A percentile compares a stretch with the other conserved stretches of the same genome.
Evolutionary conservation across 2,797 vertebrate genomes (phyloP).

Genomic region (Carduelis carduelis): DNA sequence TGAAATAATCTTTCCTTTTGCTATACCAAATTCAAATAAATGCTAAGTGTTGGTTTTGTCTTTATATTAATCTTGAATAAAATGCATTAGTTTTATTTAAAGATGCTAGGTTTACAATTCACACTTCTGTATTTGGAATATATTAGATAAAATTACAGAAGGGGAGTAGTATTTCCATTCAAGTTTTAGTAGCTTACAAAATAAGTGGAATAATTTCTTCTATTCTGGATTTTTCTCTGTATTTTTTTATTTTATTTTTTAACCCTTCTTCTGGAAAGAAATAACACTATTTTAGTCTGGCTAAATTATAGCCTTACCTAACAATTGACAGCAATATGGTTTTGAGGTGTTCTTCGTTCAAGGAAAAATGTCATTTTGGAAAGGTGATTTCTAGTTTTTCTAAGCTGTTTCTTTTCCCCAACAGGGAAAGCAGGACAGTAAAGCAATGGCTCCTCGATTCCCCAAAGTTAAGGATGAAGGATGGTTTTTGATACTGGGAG

Average conservation of each 20-base stretch:
- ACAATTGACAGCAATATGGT: background rate
- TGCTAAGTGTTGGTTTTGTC: background rate
- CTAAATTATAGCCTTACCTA: background rate
- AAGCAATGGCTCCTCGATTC: constrained; percentile 88
- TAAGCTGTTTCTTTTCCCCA: constrained; percentile 16
- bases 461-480: constrained; percentile 95
- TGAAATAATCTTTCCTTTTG: constrained; percentile 24
- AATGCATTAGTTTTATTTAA: background rate
- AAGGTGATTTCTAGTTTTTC: background rate
- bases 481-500: constrained; percentile 93
- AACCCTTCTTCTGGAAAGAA: background rate
- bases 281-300: background rate
- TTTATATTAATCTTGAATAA: constrained; percentile 1
- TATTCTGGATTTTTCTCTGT: background rate
- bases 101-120: background rate
- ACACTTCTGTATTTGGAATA: background rate
- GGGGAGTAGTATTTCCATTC: background rate
- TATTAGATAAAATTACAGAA: background rate
- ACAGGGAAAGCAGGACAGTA: constrained; percentile 91
- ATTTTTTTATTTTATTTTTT: background rate
- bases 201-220: background rate
- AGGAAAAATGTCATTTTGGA: background rate
- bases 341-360: background rate
- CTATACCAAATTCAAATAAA: background rate
- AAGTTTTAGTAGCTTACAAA: background rate